These are phyloP conservation scores for Ischnura elegans DNA, from an alignment of 2,888 invertebrate species.

Conservation along the genomic window DNA sequence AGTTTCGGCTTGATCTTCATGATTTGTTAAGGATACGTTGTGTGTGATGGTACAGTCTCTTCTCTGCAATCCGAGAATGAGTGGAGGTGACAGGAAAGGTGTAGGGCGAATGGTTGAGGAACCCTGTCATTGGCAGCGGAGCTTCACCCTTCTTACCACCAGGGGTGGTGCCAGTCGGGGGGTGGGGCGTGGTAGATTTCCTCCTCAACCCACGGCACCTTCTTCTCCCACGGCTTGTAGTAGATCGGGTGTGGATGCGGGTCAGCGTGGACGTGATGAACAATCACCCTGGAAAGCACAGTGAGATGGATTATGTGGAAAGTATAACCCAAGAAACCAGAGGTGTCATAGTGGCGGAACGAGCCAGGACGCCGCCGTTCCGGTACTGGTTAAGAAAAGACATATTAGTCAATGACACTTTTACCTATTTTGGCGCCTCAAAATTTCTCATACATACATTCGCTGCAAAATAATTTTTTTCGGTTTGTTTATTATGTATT, in stretches of 20 bases:
- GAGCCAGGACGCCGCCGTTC: too few relatives aligned
- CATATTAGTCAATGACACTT: too few relatives aligned
- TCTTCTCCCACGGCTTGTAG: conserved; percentile 36
- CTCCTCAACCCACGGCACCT: conserved; percentile 49
- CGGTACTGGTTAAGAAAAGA: too few relatives aligned
- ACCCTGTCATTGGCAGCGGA: background rate
- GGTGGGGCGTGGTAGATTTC: conserved; percentile 41
- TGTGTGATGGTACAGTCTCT: background rate
- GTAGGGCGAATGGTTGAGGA: background rate
- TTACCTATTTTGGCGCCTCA: too few relatives aligned
- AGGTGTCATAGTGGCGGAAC: too few relatives aligned
- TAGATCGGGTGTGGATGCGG: conserved; percentile 36
- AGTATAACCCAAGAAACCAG: background rate
- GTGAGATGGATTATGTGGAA: background rate
- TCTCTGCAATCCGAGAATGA: background rate
- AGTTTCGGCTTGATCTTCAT: background rate
- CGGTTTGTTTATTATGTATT: too few relatives aligned
- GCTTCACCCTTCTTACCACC: conserved; percentile 12
- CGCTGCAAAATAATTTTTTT: too few relatives aligned
- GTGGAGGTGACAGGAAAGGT: background rate
- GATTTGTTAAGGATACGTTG: background rate
- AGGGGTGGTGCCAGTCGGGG: conserved; percentile 37
- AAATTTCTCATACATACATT: too few relatives aligned
- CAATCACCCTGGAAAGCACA: background rate
- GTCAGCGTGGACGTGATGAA: conserved; percentile 56